These are phyloP conservation scores for Drosophila greeni DNA, from an alignment of 2,888 invertebrate species.

Conservation along the genomic window DNA sequence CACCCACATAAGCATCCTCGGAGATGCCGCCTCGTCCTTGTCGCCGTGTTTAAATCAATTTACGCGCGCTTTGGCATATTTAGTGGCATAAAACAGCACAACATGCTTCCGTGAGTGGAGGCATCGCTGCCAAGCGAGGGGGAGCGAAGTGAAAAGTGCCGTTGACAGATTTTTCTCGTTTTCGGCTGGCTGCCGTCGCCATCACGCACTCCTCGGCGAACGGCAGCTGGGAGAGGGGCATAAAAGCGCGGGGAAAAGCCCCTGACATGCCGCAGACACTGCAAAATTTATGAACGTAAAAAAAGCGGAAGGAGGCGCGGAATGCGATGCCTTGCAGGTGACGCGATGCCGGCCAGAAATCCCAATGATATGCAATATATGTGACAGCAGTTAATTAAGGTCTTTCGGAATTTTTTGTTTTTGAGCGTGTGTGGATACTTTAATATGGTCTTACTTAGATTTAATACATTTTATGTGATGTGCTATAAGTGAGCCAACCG, in stretches of 20 bases:
- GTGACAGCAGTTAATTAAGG: conserved; percentile 32
- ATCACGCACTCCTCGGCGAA: conserved; percentile 3
- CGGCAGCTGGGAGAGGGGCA: conserved; percentile 1
- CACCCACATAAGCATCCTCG: conserved; percentile 32
- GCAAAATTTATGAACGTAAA: conserved; percentile 44
- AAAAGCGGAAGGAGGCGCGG: conserved; percentile 9
- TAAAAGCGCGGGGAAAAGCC: conserved; percentile 5
- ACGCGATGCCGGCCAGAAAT: conserved; percentile 18
- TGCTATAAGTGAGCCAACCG: background rate
- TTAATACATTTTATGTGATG: background rate
- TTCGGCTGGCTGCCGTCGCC: conserved; percentile 52
- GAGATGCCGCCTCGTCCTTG: conserved; percentile 36
- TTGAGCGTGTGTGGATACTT: background rate
- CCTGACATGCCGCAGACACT: conserved; percentile 43
- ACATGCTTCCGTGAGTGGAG: conserved; percentile 28
- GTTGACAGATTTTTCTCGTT: conserved; percentile 69
- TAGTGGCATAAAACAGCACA: conserved; percentile 52
- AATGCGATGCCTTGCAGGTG: conserved; percentile 28
- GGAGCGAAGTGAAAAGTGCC: conserved; percentile 56
- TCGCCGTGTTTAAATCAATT: conserved; percentile 69
- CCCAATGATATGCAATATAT: conserved; percentile 18
- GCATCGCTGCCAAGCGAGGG: background rate
- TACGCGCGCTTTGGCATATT: conserved; percentile 69
- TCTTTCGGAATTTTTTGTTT: background rate
- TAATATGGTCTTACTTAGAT: background rate